Conservation (phyloP, 2,113 vertebrate species). For the Hiodon alosoides region DNA sequence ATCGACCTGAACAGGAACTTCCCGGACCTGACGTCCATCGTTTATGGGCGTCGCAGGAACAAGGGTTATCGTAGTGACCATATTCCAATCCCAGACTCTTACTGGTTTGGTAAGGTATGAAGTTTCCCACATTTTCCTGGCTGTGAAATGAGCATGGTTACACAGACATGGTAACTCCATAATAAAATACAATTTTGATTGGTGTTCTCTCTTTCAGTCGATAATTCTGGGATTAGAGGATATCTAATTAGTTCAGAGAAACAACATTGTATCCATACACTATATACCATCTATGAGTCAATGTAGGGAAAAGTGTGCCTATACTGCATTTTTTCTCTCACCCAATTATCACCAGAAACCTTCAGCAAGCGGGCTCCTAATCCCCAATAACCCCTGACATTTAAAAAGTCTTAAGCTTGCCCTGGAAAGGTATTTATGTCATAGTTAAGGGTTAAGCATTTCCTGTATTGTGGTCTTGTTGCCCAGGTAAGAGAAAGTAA, state of each 20-base stretch:
- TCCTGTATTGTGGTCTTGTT: background rate
- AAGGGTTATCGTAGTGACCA: constrained; percentile 72
- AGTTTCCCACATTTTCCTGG: constrained; percentile 12
- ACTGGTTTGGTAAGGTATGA: constrained; percentile 92
- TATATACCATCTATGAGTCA: too few species aligned
- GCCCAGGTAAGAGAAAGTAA: background rate
- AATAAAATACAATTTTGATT: too few species aligned
- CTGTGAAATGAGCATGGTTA: too few species aligned
- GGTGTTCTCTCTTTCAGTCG: too few species aligned
- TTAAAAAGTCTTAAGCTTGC: background rate
- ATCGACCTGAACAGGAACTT: constrained; percentile 96
- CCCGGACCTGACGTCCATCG: constrained; percentile 84
- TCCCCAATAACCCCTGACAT: background rate
- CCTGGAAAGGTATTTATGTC: background rate
- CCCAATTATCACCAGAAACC: background rate
- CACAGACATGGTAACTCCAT: too few species aligned
- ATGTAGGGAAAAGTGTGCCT: background rate
- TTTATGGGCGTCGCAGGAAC: constrained; percentile 72
- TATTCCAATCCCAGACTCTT: constrained; percentile 83
- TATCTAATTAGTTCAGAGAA: too few species aligned
- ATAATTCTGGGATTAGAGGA: too few species aligned
- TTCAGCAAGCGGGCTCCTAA: background rate
- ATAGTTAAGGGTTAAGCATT: background rate
- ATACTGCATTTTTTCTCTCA: background rate
- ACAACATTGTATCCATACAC: too few species aligned